Evolutionary conservation across 1,140 invertebrate genomes (phyloP).

Genomic region (Macrotrachela quadricornifera): DNA sequence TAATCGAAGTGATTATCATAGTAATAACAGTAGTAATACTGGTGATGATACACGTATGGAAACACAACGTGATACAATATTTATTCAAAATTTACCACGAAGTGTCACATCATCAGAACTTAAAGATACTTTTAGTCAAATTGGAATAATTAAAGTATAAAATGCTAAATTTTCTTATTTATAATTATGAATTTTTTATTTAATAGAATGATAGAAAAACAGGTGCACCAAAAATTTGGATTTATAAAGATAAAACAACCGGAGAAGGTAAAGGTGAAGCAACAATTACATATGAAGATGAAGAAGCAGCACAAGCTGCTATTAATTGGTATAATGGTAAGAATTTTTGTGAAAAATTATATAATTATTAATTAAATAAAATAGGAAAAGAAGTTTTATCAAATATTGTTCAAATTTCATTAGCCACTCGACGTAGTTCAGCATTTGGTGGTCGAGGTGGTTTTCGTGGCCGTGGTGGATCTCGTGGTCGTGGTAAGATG

Average conservation of each 20-base stretch:
- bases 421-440: neutral
- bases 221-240: constrained; percentile 80
- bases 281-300: constrained; percentile 87
- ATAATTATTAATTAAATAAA: neutral
- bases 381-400: neutral
- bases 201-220: constrained; percentile 70
- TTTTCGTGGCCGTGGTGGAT: neutral
- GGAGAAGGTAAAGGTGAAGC: constrained; percentile 83
- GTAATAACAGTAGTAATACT: too few relatives aligned
- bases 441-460: neutral
- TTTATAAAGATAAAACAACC: constrained; percentile 84
- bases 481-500: neutral
- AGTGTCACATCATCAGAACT: constrained; percentile 63
- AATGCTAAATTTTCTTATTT: neutral
- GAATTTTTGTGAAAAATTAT: neutral
- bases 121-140: constrained; percentile 72
- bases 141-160: constrained; percentile 77
- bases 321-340: constrained; percentile 70
- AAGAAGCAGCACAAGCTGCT: constrained; percentile 71
- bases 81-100: constrained; percentile 72
- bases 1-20: too few relatives aligned
- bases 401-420: neutral
- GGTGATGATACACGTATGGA: constrained; percentile 8
- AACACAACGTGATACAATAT: constrained; percentile 71
- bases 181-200: too few relatives aligned